Evolutionary conservation across 30 jellyfish, hydroid and myxozoan species (phyloP), one percentile per base, ranked within the genome.

Genomic region (Clytia hemisphaerica): DNA sequence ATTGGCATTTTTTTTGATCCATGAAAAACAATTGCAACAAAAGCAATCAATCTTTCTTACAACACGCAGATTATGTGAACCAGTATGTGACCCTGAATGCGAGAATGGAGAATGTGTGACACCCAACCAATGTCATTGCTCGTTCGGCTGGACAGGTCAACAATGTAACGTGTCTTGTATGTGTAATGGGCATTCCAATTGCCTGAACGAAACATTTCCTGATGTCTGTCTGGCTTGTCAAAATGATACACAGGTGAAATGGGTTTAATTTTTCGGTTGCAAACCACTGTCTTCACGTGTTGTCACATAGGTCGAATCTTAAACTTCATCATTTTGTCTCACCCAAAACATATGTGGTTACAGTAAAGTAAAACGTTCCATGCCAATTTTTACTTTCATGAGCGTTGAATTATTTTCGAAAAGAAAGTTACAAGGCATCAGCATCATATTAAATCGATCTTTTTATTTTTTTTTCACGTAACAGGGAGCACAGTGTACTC

Each of bases 71-170:
- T 10, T 24, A 1, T 88, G 98, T 58, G 32, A 16, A 2, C 95
- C 98, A 1, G 82, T 90, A 4, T 90, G 98, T 82, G 18, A 63
- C 34, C 68, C 35, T 36, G 93, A 87, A 19, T 90, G 98, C 45
- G 47, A 30, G 10, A 49, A 71, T 62, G 98, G 98, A 36, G 14
- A 26, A 24, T 90, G 98, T 33, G 48, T 76, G 19, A 47, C 55
- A 3, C 95, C 98, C 3, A 76, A 81, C 45, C 78, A 65, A 15
- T 90, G 98, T 62, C 24, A 0, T 1, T 90, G 98, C 65, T 24
- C 42, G 5, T 90, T 90, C 64, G 95, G 95, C 37, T 90, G 98
- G 98, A 90, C 98, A 1, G 80, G 93, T 16, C 22, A 25, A 15
- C 82, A 77, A 53, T 90, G 98, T 61, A 47, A 82, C 3, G 72